Base-by-base conservation (phyloP, 2,797 vertebrate genomes). In the Fistularia commersonii region DNA sequence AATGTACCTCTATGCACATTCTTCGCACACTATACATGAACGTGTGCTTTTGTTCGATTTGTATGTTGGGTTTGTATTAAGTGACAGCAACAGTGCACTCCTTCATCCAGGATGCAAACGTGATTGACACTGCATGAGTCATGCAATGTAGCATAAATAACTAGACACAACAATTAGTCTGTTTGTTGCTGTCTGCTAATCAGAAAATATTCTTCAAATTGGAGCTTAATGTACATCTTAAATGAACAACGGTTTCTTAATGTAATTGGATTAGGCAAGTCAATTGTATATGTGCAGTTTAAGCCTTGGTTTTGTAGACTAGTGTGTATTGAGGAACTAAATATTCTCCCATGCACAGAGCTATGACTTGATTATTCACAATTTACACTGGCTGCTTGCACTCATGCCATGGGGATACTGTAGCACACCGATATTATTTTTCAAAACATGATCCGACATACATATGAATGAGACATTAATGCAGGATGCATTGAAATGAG, bases 181-280 rank as follows among this genome's bases (percentile, higher is more conserved):
- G 66, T 81, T 79, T 80, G 77, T 65, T 51, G 64, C 65, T 51
- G 56, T 69, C 48, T 76, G 79, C 75, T 83, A 84, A 85, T 87
- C 62, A 74, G 59, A 66, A 79, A 82, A 79, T 76, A 83, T 76
- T 81, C 77, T 42, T 83, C 74, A 82, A 86, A 83, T 83, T 75
- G 72, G 55, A 79, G 77, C 79, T 85, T 85, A 88, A 87, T 84
- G 73, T 79, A 76, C 68, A 79, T 79, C 47, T 79, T 81, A 84
- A 84, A 85, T 82, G 78, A 86, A 83, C 74, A 80, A 68, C 60
- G 57, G 57, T 77, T 83, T 65, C 69, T 79, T 81, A 69, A 65
- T 72, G 65, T 84, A 82, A 85, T 83, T 84, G 84, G 84, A 88
- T 88, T 84, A 82, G 69, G 52, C 58, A 61, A 83, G 74, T 84